phyloP scores from a whole-genome alignment of 2,888 invertebrate genomes.

The Plagodis pulveraria region DNA sequence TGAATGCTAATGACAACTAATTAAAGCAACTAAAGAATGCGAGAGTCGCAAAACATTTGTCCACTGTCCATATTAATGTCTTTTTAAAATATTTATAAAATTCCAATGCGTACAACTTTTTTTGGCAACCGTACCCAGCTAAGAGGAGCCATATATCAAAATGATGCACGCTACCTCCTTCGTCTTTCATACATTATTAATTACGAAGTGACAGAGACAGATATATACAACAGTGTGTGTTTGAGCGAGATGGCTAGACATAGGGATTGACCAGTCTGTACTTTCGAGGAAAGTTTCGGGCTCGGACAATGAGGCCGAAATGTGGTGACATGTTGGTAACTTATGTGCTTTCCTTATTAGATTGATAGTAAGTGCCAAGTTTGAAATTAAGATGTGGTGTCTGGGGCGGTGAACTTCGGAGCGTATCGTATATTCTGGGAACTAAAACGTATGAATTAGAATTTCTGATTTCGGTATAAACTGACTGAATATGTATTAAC shows the following conservation, averaged over 20 bases:
- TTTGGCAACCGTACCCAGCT: constrained; percentile 61
- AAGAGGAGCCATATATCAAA: constrained; percentile 60
- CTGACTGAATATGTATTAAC: no score
- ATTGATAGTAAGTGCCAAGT: constrained; percentile 30
- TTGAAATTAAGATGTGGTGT: constrained; percentile 18
- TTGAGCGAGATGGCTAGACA: constrained; percentile 38
- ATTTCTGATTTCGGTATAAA: no score
- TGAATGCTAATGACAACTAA: constrained; percentile 49
- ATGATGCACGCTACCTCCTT: constrained; percentile 69
- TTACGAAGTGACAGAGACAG: constrained; percentile 61
- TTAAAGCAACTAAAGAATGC: constrained; percentile 43
- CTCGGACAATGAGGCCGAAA: constrained; percentile 43
- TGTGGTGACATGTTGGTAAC: constrained; percentile 40
- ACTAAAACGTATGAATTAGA: no score
- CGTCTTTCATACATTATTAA: constrained; percentile 78
- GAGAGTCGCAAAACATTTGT: constrained; percentile 49
- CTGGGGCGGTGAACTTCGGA: background rate
- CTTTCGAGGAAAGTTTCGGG: constrained; percentile 46
- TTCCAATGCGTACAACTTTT: constrained; percentile 44
- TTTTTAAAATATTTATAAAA: constrained; percentile 46
- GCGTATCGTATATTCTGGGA: no score
- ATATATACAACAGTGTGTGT: constrained; percentile 23
- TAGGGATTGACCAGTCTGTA: constrained; percentile 51
- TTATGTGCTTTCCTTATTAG: constrained; percentile 32
- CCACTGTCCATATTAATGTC: constrained; percentile 29